phyloP scores from a whole-genome alignment of 2,888 invertebrate genomes.

The Aphodius sticticus region DNA sequence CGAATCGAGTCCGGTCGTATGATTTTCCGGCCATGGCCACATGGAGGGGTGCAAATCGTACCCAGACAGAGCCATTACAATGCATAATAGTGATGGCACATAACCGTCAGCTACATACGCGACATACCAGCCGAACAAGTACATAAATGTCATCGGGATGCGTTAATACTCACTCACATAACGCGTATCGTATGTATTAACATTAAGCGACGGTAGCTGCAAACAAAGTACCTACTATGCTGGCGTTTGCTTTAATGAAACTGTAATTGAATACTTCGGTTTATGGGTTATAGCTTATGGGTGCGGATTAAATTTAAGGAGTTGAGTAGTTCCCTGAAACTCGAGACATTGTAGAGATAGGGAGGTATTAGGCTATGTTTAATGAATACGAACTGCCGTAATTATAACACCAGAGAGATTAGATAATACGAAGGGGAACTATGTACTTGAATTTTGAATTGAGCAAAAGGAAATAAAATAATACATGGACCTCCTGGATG shows the following conservation, averaged over 20 bases:
- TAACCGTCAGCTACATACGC: neutral
- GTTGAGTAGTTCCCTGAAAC: neutral
- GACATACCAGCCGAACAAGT: neutral
- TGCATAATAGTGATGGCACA: neutral
- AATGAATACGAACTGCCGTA: no score
- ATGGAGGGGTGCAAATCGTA: neutral
- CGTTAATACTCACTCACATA: slow-evolving; percentile 7
- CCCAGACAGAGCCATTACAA: neutral
- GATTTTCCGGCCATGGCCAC: slow-evolving; percentile 8
- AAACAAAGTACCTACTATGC: neutral
- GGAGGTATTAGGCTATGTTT: neutral
- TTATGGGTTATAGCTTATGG: neutral
- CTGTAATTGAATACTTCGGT: neutral
- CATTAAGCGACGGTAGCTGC: neutral
- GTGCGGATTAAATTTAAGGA: neutral
- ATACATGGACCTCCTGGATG: no score
- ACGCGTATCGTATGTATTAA: neutral
- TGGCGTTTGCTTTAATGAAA: no score
- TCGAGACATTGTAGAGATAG: neutral
- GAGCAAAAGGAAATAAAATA: neutral
- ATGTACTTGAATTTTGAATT: neutral
- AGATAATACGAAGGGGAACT: neutral
- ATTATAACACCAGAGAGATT: neutral
- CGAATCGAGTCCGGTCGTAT: neutral
- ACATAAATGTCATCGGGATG: slow-evolving; percentile 7